These are phyloP conservation scores for Actias luna DNA, from an alignment of 2,888 invertebrate genomes.

Conservation along the genomic window DNA sequence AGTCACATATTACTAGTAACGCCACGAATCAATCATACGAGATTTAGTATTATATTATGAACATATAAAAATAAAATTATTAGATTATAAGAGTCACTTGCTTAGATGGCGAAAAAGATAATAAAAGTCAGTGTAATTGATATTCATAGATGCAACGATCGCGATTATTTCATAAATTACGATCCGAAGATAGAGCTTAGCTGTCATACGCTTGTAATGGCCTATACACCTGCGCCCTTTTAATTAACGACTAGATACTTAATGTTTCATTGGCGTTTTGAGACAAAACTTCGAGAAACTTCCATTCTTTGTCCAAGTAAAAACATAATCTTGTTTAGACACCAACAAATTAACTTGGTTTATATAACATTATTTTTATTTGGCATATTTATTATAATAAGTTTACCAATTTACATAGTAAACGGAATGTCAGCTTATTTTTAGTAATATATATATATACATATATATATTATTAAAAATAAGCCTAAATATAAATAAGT, in stretches of 20 bases:
- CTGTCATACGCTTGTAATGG: constrained; percentile 32
- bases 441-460: no score
- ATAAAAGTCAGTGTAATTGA: constrained; percentile 37
- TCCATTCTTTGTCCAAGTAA: not conserved
- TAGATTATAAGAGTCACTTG: constrained; percentile 19
- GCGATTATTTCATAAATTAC: constrained; percentile 40
- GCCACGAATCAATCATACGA: not conserved
- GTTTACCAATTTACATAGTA: not conserved
- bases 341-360: not conserved
- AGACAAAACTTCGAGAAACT: constrained; percentile 11
- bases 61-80: constrained; percentile 1
- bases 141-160: constrained; percentile 31
- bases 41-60: constrained; percentile 3
- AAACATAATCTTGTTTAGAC: not conserved
- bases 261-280: constrained; percentile 13
- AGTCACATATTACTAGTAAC: not conserved
- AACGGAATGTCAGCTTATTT: not conserved
- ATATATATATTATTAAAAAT: no score
- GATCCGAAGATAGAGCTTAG: constrained; percentile 26
- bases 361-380: not conserved
- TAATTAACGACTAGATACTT: constrained; percentile 18
- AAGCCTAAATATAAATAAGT: no score
- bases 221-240: constrained; percentile 18
- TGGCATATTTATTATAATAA: not conserved
- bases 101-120: constrained; percentile 30